Evolutionary conservation across 2,797 vertebrate genomes (phyloP), one percentile per base, ranked within the genome.

Genomic region (Melanotaenia maccullochi): DNA sequence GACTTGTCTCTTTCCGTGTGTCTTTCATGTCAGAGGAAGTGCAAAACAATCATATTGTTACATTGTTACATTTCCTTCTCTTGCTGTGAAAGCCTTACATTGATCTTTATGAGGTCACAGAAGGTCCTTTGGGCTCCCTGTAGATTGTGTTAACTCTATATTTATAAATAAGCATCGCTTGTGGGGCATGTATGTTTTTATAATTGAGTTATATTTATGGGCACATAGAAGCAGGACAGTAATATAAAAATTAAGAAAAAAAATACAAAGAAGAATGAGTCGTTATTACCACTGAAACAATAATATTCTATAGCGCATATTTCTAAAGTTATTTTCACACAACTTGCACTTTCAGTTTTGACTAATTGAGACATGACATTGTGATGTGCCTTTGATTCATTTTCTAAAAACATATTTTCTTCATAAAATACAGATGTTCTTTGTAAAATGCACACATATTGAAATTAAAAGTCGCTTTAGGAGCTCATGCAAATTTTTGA

Each of bases 11-110:
- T 90, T 89, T 90, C 87, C 77, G 79, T 30, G 65, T 73, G 71
- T 86, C 94, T 95, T 95, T 95, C 93, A 95, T 95, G 94, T 95
- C 71, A 60, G 75, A 93, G 93, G 94, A 95, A 95, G 93, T 88
- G 67, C 86, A 82, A 89, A 94, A 94, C 94, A 95, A 94, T 94
- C 89, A 92, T 93, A 94, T 95, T 95, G 93, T 95, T 95, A 80
- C 93, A 95, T 95, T 95, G 95, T 95, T 95, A 94, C 94, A 94
- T 95, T 94, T 95, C 94, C 93, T 92, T 68, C 68, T 85, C 92
- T 91, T 20, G 89, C 90, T 93, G 89, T 92, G 93, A 94, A 93
- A 92, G 89, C 82, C 82, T 90, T 85, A 89, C 90, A 90, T 92
- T 93, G 92, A 92, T 93, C 90, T 88, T 92, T 92, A 92, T 91